Conservation (phyloP, 1,140 invertebrate species). For the Diorhabda carinulata region DNA sequence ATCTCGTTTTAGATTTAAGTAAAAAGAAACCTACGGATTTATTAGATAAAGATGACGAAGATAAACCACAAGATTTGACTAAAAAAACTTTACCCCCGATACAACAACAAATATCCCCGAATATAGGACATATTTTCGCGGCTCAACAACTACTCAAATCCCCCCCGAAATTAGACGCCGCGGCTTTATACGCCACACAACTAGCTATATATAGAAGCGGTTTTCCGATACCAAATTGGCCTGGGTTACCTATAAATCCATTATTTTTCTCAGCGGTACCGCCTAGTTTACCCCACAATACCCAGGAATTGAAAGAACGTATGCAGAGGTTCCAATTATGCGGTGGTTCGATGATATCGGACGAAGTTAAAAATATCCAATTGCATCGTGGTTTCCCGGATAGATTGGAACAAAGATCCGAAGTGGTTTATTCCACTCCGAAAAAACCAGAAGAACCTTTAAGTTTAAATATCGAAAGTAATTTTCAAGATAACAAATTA, state of each 20-base stretch:
- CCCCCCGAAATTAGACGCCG: constrained; percentile 54
- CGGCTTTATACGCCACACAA: constrained; percentile 54
- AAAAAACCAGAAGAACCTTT: constrained; percentile 41
- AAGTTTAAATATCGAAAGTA: constrained; percentile 33
- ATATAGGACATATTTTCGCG: constrained; percentile 53
- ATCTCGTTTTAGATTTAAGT: constrained; percentile 82
- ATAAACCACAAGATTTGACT: constrained; percentile 48
- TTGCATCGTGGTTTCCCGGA: constrained; percentile 1
- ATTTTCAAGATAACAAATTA: constrained; percentile 34
- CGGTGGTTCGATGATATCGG: constrained; percentile 61
- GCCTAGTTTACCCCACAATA: constrained; percentile 55
- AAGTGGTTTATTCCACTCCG: constrained; percentile 12
- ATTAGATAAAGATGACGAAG: constrained; percentile 42
- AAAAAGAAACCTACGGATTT: constrained; percentile 59
- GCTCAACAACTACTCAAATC: constrained; percentile 61
- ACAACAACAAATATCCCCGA: constrained; percentile 39
- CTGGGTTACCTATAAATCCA: constrained; percentile 52
- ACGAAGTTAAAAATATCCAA: constrained; percentile 41
- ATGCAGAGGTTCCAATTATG: constrained; percentile 63
- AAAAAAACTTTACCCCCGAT: constrained; percentile 39
- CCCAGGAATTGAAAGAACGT: constrained; percentile 60
- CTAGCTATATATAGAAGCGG: constrained; percentile 52
- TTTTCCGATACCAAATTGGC: constrained; percentile 48
- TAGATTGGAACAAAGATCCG: constrained; percentile 24
- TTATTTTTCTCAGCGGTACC: constrained; percentile 52